Evolutionary conservation across 2,113 vertebrate genomes (phyloP), one percentile per base, ranked within the genome.

Genomic region (Brachypteracias leptosomus): DNA sequence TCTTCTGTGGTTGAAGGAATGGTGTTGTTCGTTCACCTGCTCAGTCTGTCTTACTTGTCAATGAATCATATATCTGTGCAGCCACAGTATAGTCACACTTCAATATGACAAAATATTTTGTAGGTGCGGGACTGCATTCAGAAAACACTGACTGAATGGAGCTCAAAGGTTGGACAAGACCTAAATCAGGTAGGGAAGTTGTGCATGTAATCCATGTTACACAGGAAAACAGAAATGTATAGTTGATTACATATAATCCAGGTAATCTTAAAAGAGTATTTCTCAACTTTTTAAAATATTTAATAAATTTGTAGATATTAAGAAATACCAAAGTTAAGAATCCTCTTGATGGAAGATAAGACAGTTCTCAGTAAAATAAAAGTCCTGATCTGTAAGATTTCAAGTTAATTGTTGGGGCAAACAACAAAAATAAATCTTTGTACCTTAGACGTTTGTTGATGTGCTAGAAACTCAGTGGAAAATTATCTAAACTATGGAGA

Each of bases 61-160:
- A 3, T 91, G 80, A 78, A 18, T 42, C 36, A 13, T 88, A 15
- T 79, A 77, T 81, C 36, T 93, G 13, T 76, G 73, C 2, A 14
- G 29, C 19, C 80, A 3, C 55, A 59, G 21, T 28, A 21, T 12
- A 36, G 44, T 26, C 17, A 9, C 2, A 1, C 16, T 61, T 73
- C 16, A 82, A 0, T 31, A 5, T 47, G 20, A 31, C 57, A n/a
- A 51, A 44, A 66, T 88, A 8, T 88, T 97, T 98, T 98, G 72
- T 98, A 99, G 99, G 98, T 99, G 91, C 98, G 98, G 88, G 99
- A 99, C 95, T 99, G 99, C 97, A 99, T 99, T 97, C 98, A 98
- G 93, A 99, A 98, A 70, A 99, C 99, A 0, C 97, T 99, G 95
- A 99, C 97, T 73, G 99, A 99, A 57, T 99, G 99, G 99, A 98